Conservation (phyloP, 2,888 invertebrate genomes). For the Gasteruption jaculator region DNA sequence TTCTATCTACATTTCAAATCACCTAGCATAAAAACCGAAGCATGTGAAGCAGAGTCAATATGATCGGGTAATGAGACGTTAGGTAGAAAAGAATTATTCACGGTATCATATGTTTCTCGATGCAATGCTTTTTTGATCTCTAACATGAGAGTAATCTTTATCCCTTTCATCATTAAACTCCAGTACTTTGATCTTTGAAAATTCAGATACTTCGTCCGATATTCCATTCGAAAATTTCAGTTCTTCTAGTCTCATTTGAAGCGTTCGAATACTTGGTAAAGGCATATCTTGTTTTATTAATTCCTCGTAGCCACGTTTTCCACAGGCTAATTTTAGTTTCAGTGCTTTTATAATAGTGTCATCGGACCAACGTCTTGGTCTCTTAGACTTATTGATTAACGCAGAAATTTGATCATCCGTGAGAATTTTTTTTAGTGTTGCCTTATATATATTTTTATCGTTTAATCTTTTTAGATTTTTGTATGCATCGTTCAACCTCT, state of each 20-base stretch:
- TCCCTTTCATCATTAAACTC: slow-evolving; percentile 14
- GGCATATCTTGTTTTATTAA: slow-evolving; percentile 1
- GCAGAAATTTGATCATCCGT: too few species aligned
- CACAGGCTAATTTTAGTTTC: slow-evolving; percentile 4
- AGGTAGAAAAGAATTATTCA: slow-evolving; percentile 12
- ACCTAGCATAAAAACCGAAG: slow-evolving; percentile 31
- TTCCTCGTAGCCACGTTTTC: slow-evolving; percentile 4
- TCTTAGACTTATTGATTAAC: too few species aligned
- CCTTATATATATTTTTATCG: too few species aligned
- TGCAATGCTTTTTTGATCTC: slow-evolving; percentile 23
- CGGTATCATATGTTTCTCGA: slow-evolving; percentile 16
- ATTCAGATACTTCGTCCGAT: slow-evolving; percentile 17
- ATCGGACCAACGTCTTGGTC: slow-evolving; percentile 1
- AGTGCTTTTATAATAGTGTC: slow-evolving; percentile 8
- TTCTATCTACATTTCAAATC: slow-evolving; percentile 32
- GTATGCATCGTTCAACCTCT: too few species aligned
- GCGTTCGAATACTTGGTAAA: slow-evolving; percentile 12
- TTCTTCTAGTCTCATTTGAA: slow-evolving; percentile 11
- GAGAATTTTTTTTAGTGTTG: too few species aligned
- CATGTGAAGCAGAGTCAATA: slow-evolving; percentile 26
- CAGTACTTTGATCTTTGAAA: slow-evolving; percentile 16
- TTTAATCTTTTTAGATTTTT: too few species aligned
- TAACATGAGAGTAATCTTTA: slow-evolving; percentile 17
- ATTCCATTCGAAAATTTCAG: slow-evolving; percentile 19
- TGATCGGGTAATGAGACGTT: slow-evolving; percentile 15